Percentiles rank a stretch among this genome's conserved stretches.
phyloP scores from a whole-genome alignment of 2,888 invertebrate genomes.

The Leptogaster cylindrica region DNA sequence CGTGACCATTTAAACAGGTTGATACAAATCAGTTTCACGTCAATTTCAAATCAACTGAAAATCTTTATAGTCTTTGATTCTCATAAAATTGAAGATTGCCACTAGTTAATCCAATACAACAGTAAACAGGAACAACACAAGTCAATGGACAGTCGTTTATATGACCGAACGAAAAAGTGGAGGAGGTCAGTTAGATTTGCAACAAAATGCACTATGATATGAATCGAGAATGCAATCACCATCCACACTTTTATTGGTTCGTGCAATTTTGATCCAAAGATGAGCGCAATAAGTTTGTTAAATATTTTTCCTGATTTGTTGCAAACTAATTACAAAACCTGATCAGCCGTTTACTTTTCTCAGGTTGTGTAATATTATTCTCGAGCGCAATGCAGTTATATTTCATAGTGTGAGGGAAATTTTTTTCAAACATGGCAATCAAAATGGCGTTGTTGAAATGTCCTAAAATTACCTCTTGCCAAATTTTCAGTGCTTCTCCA shows the following conservation, averaged over 20 bases:
- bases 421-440: too few species aligned
- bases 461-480: too few species aligned
- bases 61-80: slow-evolving; percentile 21
- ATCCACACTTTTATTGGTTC: slow-evolving; percentile 40
- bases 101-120: neutral
- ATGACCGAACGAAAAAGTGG: too few species aligned
- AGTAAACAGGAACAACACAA: too few species aligned
- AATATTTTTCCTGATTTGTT: slow-evolving; percentile 32
- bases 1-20: slow-evolving; percentile 36
- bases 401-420: too few species aligned
- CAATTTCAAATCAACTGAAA: slow-evolving; percentile 37
- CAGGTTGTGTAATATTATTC: slow-evolving; percentile 40
- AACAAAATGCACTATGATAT: slow-evolving; percentile 22
- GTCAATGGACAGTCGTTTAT: too few species aligned
- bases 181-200: neutral
- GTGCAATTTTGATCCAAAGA: slow-evolving; percentile 36
- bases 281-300: slow-evolving; percentile 20
- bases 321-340: slow-evolving; percentile 37
- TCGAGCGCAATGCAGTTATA: slow-evolving; percentile 32
- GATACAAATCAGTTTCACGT: slow-evolving; percentile 36
- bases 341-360: slow-evolving; percentile 12
- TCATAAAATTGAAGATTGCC: slow-evolving; percentile 28
- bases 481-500: too few species aligned
- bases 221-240: slow-evolving; percentile 35
- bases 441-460: too few species aligned